Conservation (phyloP, 1,140 invertebrate genomes). For the Samia ricini region DNA sequence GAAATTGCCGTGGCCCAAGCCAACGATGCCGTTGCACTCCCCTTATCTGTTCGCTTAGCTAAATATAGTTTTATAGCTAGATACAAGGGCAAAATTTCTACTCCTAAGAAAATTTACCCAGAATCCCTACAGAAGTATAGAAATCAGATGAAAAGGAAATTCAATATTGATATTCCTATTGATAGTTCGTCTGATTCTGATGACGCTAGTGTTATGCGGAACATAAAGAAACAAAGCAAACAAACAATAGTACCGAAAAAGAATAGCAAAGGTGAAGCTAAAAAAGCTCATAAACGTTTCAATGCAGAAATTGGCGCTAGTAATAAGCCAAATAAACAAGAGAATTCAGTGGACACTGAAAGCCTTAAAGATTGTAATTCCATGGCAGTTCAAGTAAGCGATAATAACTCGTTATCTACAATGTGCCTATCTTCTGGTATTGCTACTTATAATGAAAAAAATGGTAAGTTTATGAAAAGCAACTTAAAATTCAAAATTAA, state of each 20-base stretch:
- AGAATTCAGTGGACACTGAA: background rate
- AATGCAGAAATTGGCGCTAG: background rate
- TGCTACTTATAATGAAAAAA: background rate
- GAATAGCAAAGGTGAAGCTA: background rate
- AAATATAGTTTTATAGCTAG: conserved; percentile 71
- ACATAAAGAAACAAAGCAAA: background rate
- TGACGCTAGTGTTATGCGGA: conserved; percentile 3
- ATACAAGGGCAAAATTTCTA: conserved; percentile 51
- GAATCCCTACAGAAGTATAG: conserved; percentile 37
- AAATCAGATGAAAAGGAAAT: conserved; percentile 47
- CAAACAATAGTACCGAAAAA: background rate
- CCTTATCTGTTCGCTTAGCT: conserved; percentile 52
- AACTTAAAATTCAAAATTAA: too few species aligned
- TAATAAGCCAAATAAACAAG: background rate
- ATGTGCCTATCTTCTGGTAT: background rate
- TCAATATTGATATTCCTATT: conserved; percentile 44
- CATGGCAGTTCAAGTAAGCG: conserved; percentile 39
- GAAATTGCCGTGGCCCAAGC: conserved; percentile 53
- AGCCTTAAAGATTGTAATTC: conserved; percentile 30
- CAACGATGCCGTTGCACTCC: conserved; percentile 53
- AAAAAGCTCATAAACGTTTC: background rate
- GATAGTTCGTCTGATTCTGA: conserved; percentile 41
- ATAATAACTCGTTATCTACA: background rate
- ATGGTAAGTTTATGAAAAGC: background rate
- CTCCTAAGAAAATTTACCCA: conserved; percentile 45